Evolutionary conservation across 2,113 vertebrate species (phyloP).

Genomic region (Ceyx cyanopectus): DNA sequence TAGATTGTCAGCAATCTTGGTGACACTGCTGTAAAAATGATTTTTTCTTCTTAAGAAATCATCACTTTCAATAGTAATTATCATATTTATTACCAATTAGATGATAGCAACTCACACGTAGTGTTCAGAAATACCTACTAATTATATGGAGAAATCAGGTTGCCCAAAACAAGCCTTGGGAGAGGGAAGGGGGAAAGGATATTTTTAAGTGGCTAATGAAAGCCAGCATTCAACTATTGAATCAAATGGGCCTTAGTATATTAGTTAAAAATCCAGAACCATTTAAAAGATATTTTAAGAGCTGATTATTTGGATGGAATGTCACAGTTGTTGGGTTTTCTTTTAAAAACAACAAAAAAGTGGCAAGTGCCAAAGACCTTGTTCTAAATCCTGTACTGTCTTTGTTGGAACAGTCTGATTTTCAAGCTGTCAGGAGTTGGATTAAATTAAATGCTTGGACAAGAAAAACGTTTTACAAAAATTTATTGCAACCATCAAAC

Average conservation of each 20-base stretch:
- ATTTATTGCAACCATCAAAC: conserved; percentile 82
- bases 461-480: conserved; percentile 81
- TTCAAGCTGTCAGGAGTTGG: conserved; percentile 59
- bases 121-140: conserved; percentile 31
- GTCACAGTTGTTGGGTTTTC: not conserved
- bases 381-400: conserved; percentile 15
- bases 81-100: not conserved
- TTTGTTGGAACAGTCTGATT: conserved; percentile 22
- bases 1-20: not conserved
- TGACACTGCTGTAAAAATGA: not conserved
- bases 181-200: not conserved
- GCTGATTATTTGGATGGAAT: not conserved
- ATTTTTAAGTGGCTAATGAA: not conserved
- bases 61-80: not conserved
- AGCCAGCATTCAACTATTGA: not conserved
- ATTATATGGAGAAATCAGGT: not conserved
- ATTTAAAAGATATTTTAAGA: not conserved
- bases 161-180: not conserved
- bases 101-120: not conserved
- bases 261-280: not conserved
- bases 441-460: conserved; percentile 82
- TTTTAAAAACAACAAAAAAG: not conserved
- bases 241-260: not conserved
- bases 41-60: not conserved
- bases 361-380: conserved; percentile 29